Base-by-base conservation (phyloP, 2,113 vertebrate species). In the Megaceryle maxima region DNA sequence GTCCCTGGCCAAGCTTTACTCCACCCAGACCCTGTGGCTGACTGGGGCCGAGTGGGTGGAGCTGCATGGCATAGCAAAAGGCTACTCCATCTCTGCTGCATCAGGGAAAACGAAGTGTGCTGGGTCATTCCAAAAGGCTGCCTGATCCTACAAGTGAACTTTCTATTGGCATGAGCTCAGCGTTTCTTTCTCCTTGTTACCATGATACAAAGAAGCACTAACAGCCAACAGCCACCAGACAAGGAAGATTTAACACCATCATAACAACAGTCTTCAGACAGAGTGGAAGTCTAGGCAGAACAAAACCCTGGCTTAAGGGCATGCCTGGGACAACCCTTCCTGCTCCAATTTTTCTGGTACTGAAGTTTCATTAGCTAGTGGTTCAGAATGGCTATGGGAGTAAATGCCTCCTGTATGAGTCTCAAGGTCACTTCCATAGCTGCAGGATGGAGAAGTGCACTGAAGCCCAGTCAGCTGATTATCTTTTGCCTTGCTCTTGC, bases 351-450 rank as follows among this genome's bases (percentile, higher is more conserved):
- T 94, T 88, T 90, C 57, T 81, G 39, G 64, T 68, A 75, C 87
- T 96, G 90, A 35, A 67, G 81, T 92, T 94, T 94, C 93, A 70
- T 91, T 94, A 94, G 74, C 67, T 67, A 35, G 70, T 28, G 43
- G 46, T 66, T 92, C 67, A 62, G 69, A 90, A 66, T 16, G 55
- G 55, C 55, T 91, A 74, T 84, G 81, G 41, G 67, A 91, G 59
- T 66, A 85, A 95, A 92, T 56, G 46, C 81, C 87, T 85, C 31
- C 88, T 91, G 88, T 81, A 79, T 70, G 59, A 87, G 43, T 87
- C 96, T 87, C 94, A 95, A 94, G 91, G 91, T 96, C 83, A 89
- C 13, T 94, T 89, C 87, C 46, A 39, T 25, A 59, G 91, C 94
- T 66, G 83, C 44, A 92, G 79, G 88, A 90, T 2, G 4, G 50